Base-by-base conservation (phyloP, 2,888 invertebrate species). In the Baronia brevicornis region DNA sequence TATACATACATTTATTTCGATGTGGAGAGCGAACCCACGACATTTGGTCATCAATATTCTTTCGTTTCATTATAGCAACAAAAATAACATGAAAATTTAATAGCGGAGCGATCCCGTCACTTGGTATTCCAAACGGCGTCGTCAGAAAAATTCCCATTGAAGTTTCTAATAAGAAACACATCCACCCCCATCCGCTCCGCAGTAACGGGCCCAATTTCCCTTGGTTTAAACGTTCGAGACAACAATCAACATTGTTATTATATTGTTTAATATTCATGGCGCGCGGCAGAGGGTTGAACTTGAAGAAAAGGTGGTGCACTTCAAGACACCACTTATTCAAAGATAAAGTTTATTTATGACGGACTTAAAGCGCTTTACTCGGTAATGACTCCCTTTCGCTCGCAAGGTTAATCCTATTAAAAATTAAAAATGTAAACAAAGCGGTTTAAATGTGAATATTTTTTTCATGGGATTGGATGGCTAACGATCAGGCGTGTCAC, bases 211-310 rank as follows among this genome's bases (percentile, higher is more conserved):
- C 31, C 60, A 60, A 70, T 57, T 71, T 72, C 62, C 61, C 61
- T 59, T 54, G 58, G 60, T 69, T 70, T 69, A 68, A 69, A 65
- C 60, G 63, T 54, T 61, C 55, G 51, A 51, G 56, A 66, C 72
- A 73, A 73, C 75, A 69, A 74, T 74, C 70, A 65, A 56, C 54
- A 51, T 56, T 60, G 67, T 70, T 72, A 71, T 63, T 60, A 63
- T 57, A 60, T 61, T 49, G 54, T 52, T 67, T 63, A 62, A 59
- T 63, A 65, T 67, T 67, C 65, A 63, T 61, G 41, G 39, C 48
- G 33, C 24, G 19, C 25, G 20, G 26, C 30, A 15, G 36, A 37
- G 41, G 51, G 50, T 38, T 43, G 54, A 51, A 51, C 46, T 45
- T 39, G 39, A 26, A 7, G 40, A 46, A 52, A 46, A 49, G 54